Evolutionary conservation across 2,797 vertebrate genomes (phyloP).

Genomic region (Acrocephalus scirpaceus): DNA sequence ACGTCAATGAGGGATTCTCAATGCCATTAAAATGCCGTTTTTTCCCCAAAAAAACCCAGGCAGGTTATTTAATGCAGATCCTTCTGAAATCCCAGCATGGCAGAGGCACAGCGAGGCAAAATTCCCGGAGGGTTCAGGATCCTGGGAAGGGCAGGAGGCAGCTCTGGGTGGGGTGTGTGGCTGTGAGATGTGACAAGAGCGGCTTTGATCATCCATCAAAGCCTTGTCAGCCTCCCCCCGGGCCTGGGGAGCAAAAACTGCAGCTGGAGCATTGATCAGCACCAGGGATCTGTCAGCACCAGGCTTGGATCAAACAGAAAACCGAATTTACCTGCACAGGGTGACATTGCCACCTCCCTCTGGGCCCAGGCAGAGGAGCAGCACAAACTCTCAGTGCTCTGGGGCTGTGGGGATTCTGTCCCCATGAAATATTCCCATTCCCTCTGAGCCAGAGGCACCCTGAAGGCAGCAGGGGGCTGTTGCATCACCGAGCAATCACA

Average conservation of each 20-base stretch:
- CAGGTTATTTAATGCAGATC: not conserved
- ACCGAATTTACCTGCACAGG: fast-evolving
- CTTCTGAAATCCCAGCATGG: not conserved
- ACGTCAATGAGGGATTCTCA: not conserved
- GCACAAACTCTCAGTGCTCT: not conserved
- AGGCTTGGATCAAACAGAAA: not conserved
- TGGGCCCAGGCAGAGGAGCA: not conserved
- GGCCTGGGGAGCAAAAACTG: not conserved
- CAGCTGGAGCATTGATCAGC: not conserved
- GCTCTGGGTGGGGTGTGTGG: not conserved
- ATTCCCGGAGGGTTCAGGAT: not conserved
- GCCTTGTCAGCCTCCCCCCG: not conserved
- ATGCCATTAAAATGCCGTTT: not conserved
- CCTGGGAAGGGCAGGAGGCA: not conserved
- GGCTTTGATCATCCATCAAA: not conserved
- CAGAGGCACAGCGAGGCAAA: not conserved
- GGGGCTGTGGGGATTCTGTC: not conserved
- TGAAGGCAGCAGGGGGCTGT: not conserved
- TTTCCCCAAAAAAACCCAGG: not conserved
- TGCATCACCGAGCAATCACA: not conserved
- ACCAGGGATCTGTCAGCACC: not conserved
- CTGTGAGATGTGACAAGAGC: not conserved
- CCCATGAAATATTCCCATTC: not conserved
- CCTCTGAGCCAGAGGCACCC: not conserved
- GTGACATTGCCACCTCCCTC: not conserved